Conservation (phyloP, 64 coral and sea anemone species). For the Pocillopora damicornis region DNA sequence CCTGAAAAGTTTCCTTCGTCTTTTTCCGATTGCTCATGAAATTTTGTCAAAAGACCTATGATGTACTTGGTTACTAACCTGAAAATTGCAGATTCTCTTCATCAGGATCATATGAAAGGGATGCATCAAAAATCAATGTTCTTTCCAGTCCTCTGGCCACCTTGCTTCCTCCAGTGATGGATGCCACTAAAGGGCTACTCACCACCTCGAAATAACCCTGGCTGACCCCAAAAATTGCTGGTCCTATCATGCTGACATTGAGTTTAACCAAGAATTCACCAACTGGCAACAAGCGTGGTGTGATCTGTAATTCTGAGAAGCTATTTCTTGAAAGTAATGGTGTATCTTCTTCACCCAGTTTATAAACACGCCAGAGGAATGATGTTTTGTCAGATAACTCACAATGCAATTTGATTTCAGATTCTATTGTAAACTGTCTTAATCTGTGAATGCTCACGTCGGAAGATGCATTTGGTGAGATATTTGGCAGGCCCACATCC, state of each 20-base stretch:
- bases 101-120: constrained; percentile 16
- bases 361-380: neutral
- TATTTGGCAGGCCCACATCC: neutral
- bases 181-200: neutral
- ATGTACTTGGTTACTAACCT: neutral
- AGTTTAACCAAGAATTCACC: neutral
- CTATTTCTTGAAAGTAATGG: constrained; percentile 1
- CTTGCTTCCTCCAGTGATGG: constrained; percentile 4
- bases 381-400: neutral
- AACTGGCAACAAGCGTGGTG: neutral
- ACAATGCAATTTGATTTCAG: neutral
- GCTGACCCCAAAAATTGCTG: neutral
- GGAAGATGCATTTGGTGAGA: neutral
- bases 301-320: neutral
- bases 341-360: neutral
- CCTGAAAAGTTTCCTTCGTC: too few species aligned
- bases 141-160: neutral
- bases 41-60: too few species aligned
- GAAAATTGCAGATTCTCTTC: neutral
- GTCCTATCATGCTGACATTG: neutral
- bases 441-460: neutral
- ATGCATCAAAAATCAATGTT: constrained; percentile 1
- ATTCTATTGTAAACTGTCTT: neutral
- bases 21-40: too few species aligned
- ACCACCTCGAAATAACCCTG: neutral